Base-by-base conservation (phyloP, 2,113 vertebrate species). In the Syrrhaptes paradoxus region DNA sequence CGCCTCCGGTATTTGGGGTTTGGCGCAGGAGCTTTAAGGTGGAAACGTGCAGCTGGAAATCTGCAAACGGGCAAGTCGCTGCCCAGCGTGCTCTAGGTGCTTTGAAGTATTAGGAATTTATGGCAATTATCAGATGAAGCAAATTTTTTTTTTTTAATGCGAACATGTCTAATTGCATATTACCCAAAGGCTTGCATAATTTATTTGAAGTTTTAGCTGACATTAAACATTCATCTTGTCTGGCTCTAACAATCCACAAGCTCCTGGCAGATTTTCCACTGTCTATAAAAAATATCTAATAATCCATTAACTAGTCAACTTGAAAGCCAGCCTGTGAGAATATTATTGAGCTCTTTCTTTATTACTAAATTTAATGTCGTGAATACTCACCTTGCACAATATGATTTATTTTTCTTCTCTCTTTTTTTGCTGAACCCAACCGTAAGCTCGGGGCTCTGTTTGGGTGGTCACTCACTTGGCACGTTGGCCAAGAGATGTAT, bases 321-420 rank as follows among this genome's bases (percentile, higher is more conserved):
- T 79, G 80, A 97, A 97, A 95, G 82, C 51, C 89, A 93, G 92
- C 31, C 66, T 79, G 77, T 57, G 80, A 95, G 90, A 90, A 79
- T 86, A 85, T 80, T 86, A 90, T 70, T 86, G 95, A 96, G 90
- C 94, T 94, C 94, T 95, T 93, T 88, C 74, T 95, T 97, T 95
- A 95, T 95, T 94, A 34, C 78, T 90, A 52, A 74, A 91, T 92
- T 97, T 96, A 96, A 95, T 78, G 79, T 86, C 75, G 91, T 86
- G 95, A 97, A 80, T 83, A 79, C 73, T 97, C 94, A 45, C 94
- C 96, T 96, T 70, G n/a, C 76, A 76, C 87, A 90, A 83, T 51
- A 41, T 87, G 85, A 96, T 91, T 97, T 93, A 95, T 51, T 89
- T 65, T 48, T 51, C 51, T 48, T n/a, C 59, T 46, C 67, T 71